Evolutionary conservation across 2,113 vertebrate species (phyloP), one percentile per base, ranked within the genome.

Genomic region (Xiphophorus couchianus): DNA sequence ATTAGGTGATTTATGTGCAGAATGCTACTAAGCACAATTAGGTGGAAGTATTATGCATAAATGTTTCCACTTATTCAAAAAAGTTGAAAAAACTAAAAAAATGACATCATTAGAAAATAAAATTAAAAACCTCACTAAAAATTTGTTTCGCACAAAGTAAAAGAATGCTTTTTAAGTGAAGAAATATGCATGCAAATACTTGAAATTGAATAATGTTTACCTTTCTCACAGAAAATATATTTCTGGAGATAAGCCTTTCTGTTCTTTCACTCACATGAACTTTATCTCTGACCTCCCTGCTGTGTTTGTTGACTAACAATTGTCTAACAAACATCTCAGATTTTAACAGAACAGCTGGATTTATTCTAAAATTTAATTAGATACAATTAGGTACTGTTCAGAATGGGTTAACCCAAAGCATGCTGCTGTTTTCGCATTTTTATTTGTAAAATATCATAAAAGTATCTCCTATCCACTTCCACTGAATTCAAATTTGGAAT

Each of bases 1-100:
- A 69, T 61, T 25, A 22, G 29, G 51, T 74, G 42, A 75, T 69
- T 86, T 82, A 82, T 69, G 35, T 68, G 65, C 17, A 30, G 14
- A 25, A 37, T 66, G 76, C 63, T 15, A 30, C 42, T 58, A 14
- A 54, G 42, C 39, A 74, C 28, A 33, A 66, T 4, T 62, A 27
- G 29, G 62, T 39, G 61, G 37, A 30, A 39, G 22, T 73, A 37
- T 70, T 66, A 37, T 12, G 35, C 35, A 3, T 37, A 37, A 3
- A 10, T 11, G 10, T 37, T 37, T 10, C 10, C 35, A 37, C 35
- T 37, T 37, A 37, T 37, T 37, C 35, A 37, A 2, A 37, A 37
- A 3, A 35, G 35, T 17, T n/a, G 8, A 37, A 48, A 3, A 30
- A 31, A n/a, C 0, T 0, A 54, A 62, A 33, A 12, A 65, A 25